Conservation (phyloP, 2,797 vertebrate species). For the Aulostomus chinensis region DNA sequence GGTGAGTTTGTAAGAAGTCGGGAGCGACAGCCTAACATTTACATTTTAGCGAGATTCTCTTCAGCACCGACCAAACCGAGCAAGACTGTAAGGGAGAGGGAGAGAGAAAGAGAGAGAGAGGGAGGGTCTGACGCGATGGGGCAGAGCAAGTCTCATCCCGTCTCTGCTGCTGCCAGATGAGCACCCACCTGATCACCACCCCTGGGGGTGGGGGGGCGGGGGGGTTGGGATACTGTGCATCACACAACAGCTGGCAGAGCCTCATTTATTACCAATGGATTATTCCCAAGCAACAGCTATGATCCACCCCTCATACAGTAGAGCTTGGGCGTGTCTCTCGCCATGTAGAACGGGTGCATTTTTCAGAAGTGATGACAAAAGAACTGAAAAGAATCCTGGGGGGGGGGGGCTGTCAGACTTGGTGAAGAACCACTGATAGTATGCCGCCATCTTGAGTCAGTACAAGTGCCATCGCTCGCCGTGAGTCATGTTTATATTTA, state of each 20-base stretch:
- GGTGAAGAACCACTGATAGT: slow-evolving; percentile 42
- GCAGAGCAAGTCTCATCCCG: slow-evolving; percentile 36
- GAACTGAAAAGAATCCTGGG: slow-evolving; percentile 1
- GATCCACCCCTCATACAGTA: slow-evolving; percentile 19
- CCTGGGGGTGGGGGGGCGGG: too few relatives aligned
- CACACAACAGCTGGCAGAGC: slow-evolving; percentile 58
- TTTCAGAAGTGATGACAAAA: too few relatives aligned
- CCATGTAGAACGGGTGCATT: too few relatives aligned
- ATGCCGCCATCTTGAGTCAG: slow-evolving; percentile 64
- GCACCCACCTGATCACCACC: slow-evolving; percentile 60
- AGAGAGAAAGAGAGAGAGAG: not conserved
- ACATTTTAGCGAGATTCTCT: too few relatives aligned
- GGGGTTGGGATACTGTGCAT: slow-evolving; percentile 32
- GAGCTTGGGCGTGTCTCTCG: too few relatives aligned
- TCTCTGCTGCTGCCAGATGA: slow-evolving; percentile 51
- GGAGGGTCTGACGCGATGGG: slow-evolving; percentile 13
- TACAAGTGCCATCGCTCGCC: slow-evolving; percentile 32
- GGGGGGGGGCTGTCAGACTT: slow-evolving; percentile 21
- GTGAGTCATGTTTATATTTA: slow-evolving; percentile 73
- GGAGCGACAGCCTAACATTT: too few relatives aligned
- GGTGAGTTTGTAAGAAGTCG: too few relatives aligned
- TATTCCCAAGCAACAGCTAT: slow-evolving; percentile 61
- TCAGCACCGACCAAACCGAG: not conserved
- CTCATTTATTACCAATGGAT: slow-evolving; percentile 58
- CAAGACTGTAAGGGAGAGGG: not conserved